Evolutionary conservation across 1,140 invertebrate genomes (phyloP).

Genomic region (Contarinia nasturtii): DNA sequence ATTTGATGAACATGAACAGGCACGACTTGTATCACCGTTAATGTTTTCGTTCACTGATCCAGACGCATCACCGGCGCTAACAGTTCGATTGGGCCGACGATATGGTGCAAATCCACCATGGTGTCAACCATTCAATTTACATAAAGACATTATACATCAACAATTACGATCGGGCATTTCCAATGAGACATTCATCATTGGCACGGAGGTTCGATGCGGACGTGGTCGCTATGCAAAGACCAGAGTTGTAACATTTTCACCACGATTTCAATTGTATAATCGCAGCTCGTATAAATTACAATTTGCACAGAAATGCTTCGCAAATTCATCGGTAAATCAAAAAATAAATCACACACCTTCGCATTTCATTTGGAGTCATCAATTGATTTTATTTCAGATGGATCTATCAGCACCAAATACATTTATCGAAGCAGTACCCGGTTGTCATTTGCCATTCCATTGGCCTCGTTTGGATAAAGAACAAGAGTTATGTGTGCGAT

Average conservation of each 20-base stretch:
- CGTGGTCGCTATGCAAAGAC: constrained; percentile 75
- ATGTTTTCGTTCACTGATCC: constrained; percentile 85
- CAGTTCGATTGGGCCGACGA: constrained; percentile 19
- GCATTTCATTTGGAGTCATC: no score
- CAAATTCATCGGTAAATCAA: constrained; percentile 30
- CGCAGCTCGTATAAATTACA: constrained; percentile 62
- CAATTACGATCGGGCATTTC: constrained; percentile 16
- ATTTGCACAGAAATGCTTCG: constrained; percentile 69
- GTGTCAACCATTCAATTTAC: constrained; percentile 57
- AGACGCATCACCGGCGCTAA: constrained; percentile 42
- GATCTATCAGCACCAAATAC: constrained; percentile 44
- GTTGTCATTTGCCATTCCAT: constrained; percentile 84
- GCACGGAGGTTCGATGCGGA: constrained; percentile 73
- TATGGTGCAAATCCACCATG: constrained; percentile 27
- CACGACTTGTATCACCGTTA: constrained; percentile 78
- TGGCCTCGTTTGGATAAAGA: constrained; percentile 83
- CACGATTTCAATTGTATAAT: constrained; percentile 86
- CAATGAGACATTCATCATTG: constrained; percentile 41
- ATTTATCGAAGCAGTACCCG: constrained; percentile 58
- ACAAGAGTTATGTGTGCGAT: constrained; percentile 66
- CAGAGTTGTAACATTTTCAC: constrained; percentile 80
- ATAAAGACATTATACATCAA: constrained; percentile 16
- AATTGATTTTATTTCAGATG: constrained; percentile 24
- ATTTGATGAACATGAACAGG: constrained; percentile 84
- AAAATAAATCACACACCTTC: constrained; percentile 3